Percentiles rank a stretch among this genome's conserved stretches.
phyloP scores from a whole-genome alignment of 2,113 vertebrate genomes.

The Sylvietta virens region DNA sequence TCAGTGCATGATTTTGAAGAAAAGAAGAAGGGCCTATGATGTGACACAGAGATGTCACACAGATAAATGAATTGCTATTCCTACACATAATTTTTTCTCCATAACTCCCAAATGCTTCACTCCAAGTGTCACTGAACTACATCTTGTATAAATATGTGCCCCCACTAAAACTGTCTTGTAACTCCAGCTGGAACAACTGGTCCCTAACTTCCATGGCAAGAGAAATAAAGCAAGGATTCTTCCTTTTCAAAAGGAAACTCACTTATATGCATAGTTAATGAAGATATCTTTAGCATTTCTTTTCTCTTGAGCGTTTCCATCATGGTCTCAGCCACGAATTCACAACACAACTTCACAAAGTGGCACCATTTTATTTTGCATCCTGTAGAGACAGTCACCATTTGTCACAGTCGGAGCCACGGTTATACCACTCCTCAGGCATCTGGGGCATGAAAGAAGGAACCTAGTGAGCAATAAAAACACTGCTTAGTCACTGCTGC shows the following conservation, averaged over 20 bases:
- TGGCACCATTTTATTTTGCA: background rate
- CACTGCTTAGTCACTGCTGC: background rate
- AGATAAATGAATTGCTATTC: background rate
- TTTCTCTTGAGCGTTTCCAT: background rate
- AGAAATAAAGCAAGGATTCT: background rate
- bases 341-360: background rate
- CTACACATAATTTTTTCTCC: background rate
- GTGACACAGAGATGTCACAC: background rate
- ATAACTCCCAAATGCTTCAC: background rate
- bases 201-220: background rate
- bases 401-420: background rate
- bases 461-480: background rate
- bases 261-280: background rate
- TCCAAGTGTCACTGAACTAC: background rate
- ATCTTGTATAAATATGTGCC: background rate
- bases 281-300: background rate
- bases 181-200: background rate
- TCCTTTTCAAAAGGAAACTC: background rate
- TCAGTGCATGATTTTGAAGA: background rate
- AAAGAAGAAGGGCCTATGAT: background rate
- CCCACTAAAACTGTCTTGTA: background rate
- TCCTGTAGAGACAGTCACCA: background rate
- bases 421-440: background rate
- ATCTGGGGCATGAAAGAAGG: background rate
- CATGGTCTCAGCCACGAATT: background rate